Evolutionary conservation across 1,140 invertebrate genomes (phyloP), one percentile per base, ranked within the genome.

Genomic region (Bombus confusus): DNA sequence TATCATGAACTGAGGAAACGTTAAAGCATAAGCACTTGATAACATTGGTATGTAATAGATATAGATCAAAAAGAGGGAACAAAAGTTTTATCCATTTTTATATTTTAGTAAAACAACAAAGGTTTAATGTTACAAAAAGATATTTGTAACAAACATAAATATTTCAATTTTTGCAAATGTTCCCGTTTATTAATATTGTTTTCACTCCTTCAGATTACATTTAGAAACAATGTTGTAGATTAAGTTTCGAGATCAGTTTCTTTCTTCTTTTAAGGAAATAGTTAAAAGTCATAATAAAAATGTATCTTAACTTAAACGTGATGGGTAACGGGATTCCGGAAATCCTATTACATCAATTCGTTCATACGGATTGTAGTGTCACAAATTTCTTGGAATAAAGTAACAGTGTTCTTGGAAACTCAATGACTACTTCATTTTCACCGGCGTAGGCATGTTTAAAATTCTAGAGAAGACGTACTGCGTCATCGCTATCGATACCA

Each of bases 321-420:
- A 18, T 57, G 18, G 18, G 3, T 57, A 66, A 57, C 28, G 64
- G 64, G 47, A 57, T 80, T 73, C 41, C 52, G 68, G 66, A 80
- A 73, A 85, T 39, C 1, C 31, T 28, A 85, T 85, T 80, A 52
- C 39, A 15, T 80, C 18, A 18, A 15, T 31, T 52, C n/a, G 18
- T 72, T 80, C 76, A 9, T 57, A 52, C 31, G 41, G 15, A 22
- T 34, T 10, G n/a, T 25, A 37, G 37, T 62, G 25, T 77, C 59
- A 76, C 9, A 5, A 68, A 31, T 43, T 72, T 80, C 68, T 3
- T 39, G 41, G 52, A 80, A 85, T n/a, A 3, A 12, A 18, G 34
- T 28, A 31, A 39, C 25, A 15, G 12, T 25, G 6, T 85, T 80
- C 52, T 47, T 1, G 28, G 52, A 64, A 80, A 43, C 31, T 2